Evolutionary conservation across 2,113 vertebrate genomes (phyloP).

Genomic region (Prunella fulvescens): DNA sequence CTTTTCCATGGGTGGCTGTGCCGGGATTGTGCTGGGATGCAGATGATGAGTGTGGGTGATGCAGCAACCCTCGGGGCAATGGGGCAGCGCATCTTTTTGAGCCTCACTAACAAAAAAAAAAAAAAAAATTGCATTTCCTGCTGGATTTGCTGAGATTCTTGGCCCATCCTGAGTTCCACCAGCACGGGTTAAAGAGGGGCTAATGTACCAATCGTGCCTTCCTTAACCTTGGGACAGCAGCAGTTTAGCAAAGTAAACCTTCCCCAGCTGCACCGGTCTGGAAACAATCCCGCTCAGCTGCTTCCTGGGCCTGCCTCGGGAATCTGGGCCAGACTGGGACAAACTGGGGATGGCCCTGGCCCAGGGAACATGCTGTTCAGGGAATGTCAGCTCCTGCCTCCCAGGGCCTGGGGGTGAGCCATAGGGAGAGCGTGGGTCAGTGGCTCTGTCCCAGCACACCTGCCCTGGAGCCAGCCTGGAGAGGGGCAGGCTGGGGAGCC

Average conservation of each 20-base stretch:
- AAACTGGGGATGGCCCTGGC: not conserved
- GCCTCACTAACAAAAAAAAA: accelerated
- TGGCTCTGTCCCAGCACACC: not conserved
- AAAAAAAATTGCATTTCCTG: not conserved
- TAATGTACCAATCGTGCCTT: not conserved
- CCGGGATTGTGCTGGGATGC: not conserved
- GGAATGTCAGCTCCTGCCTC: not conserved
- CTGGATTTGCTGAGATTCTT: not conserved
- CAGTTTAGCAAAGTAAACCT: not conserved
- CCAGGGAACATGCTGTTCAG: not conserved
- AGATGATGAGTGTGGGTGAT: not conserved
- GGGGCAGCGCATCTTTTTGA: accelerated
- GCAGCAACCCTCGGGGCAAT: not conserved
- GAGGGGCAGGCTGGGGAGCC: not conserved
- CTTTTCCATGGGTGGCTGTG: accelerated
- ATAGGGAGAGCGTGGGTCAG: accelerated
- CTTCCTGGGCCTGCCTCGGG: not conserved
- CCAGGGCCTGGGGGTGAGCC: accelerated
- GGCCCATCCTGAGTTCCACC: not conserved
- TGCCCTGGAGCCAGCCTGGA: not conserved
- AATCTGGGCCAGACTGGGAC: not conserved
- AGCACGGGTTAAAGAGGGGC: not conserved
- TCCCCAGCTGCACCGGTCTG: not conserved
- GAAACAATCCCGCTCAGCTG: not conserved
- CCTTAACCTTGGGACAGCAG: not conserved